phyloP scores from a whole-genome alignment of 2,888 invertebrate genomes.

The Buathra laborator region DNA sequence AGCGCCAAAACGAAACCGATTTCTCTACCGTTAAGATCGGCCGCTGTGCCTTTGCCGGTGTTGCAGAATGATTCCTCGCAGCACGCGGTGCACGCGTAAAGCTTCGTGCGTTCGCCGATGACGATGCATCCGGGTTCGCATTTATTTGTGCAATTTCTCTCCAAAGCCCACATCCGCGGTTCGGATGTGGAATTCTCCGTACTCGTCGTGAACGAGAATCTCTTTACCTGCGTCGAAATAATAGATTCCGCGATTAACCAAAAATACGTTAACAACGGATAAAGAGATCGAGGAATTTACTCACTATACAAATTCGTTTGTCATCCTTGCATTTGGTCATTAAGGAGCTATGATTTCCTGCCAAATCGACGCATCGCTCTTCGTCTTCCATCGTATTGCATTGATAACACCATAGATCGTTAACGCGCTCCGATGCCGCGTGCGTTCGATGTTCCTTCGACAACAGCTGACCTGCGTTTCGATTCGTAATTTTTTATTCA shows the following conservation, averaged over 20 bases:
- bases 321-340: conserved; percentile 92
- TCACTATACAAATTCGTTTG: conserved; percentile 92
- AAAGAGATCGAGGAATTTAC: conserved; percentile 63
- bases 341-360: conserved; percentile 88
- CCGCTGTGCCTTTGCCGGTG: conserved; percentile 87
- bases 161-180: conserved; percentile 92
- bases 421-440: conserved; percentile 91
- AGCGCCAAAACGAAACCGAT: conserved; percentile 80
- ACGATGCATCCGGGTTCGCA: conserved; percentile 96
- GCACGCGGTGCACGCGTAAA: conserved; percentile 95
- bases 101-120: conserved; percentile 95
- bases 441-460: conserved; percentile 92
- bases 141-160: conserved; percentile 92
- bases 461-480: conserved; percentile 83
- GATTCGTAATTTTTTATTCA: neutral
- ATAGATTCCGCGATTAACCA: neutral
- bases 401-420: conserved; percentile 93
- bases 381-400: conserved; percentile 93
- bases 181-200: conserved; percentile 92
- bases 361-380: conserved; percentile 90
- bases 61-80: conserved; percentile 93
- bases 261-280: neutral
- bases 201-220: conserved; percentile 93
- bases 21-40: conserved; percentile 74
- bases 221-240: conserved; percentile 88